Conservation (phyloP, 2,797 vertebrate genomes). For the Carapus acus region DNA sequence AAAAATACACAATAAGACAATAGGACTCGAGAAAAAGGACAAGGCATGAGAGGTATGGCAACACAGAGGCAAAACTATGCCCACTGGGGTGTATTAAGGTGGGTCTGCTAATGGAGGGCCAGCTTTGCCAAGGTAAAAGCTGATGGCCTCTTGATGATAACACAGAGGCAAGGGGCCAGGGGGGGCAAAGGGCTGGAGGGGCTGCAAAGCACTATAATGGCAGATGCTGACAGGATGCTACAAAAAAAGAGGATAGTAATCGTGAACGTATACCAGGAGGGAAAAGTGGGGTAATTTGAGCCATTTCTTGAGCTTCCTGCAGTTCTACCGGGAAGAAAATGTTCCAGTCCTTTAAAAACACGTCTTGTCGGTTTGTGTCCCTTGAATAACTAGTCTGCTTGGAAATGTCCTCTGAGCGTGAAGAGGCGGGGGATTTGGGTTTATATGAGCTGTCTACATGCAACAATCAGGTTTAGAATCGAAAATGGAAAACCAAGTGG, state of each 20-base stretch:
- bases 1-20: too few species aligned
- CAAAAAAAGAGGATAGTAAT: slow-evolving; percentile 2
- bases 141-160: slow-evolving; percentile 42
- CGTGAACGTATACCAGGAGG: slow-evolving; percentile 14
- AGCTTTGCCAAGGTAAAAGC: slow-evolving; percentile 51
- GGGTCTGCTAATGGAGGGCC: slow-evolving; percentile 56
- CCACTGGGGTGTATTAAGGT: slow-evolving; percentile 34
- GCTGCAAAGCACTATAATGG: slow-evolving; percentile 37
- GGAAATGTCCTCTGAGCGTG: not conserved
- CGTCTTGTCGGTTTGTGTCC: not conserved
- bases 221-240: slow-evolving; percentile 16
- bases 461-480: too few species aligned
- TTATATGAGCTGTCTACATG: too few species aligned
- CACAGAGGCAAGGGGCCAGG: not conserved
- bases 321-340: slow-evolving; percentile 13
- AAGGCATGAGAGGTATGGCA: slow-evolving; percentile 24
- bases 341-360: not conserved
- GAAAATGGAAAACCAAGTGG: too few species aligned
- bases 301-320: slow-evolving; percentile 22
- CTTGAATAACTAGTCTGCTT: not conserved
- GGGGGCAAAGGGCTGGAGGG: too few species aligned
- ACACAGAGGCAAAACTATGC: slow-evolving; percentile 19
- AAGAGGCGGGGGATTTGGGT: not conserved
- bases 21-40: slow-evolving; percentile 17
- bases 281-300: slow-evolving; percentile 19